Evolutionary conservation across 2,113 vertebrate species (phyloP).

Genomic region (Leucosticte australis): DNA sequence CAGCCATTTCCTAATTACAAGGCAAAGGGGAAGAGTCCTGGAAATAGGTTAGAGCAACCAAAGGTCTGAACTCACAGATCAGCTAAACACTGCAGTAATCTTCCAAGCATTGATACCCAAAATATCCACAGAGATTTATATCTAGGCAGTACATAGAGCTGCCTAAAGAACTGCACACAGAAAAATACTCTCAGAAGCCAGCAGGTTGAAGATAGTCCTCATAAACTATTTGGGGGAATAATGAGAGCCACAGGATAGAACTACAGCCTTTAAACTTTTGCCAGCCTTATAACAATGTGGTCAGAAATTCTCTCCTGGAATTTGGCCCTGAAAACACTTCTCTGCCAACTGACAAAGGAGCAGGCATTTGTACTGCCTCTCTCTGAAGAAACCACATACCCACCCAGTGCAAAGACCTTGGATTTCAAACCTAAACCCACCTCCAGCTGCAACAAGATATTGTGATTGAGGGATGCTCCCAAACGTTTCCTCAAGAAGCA

Average conservation of each 20-base stretch:
- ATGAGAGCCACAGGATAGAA: background rate
- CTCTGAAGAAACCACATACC: background rate
- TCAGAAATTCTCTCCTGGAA: background rate
- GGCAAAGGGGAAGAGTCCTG: background rate
- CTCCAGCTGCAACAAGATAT: accelerated
- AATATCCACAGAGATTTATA: background rate
- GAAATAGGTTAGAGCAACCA: background rate
- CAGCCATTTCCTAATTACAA: background rate
- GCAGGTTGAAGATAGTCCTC: background rate
- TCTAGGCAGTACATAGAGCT: background rate
- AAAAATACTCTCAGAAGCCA: background rate
- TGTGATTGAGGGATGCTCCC: background rate
- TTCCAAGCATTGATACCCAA: background rate
- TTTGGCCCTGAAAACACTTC: background rate
- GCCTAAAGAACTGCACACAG: background rate
- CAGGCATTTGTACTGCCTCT: background rate
- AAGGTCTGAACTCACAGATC: background rate
- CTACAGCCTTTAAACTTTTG: background rate
- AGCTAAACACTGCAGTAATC: background rate
- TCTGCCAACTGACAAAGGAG: background rate
- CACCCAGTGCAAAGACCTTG: background rate
- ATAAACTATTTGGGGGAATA: background rate
- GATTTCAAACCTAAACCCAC: background rate
- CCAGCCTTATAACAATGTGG: background rate
- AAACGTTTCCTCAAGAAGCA: background rate